These are phyloP conservation scores for Ephestia elutella DNA, from an alignment of 1,140 invertebrate genomes.

Conservation along the genomic window DNA sequence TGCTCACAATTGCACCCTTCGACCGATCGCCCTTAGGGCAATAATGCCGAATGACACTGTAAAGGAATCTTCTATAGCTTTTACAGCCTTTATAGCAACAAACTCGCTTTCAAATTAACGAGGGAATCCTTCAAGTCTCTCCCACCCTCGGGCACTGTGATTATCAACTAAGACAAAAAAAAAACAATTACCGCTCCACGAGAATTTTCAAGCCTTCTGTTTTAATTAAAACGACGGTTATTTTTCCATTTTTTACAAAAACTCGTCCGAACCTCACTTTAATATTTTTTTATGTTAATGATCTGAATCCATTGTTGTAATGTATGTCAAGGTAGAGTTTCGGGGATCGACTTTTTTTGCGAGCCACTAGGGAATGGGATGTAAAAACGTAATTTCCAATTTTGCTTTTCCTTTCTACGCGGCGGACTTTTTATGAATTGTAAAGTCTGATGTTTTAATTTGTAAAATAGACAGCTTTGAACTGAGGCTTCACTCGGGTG, in stretches of 20 bases:
- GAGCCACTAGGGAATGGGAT: too few relatives aligned
- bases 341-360: too few relatives aligned
- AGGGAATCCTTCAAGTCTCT: constrained; percentile 36
- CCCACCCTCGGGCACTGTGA: constrained; percentile 21
- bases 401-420: too few relatives aligned
- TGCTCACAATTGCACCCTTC: constrained; percentile 5
- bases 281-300: constrained; percentile 1
- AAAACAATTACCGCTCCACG: constrained; percentile 39
- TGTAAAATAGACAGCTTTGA: too few relatives aligned
- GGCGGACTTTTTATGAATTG: too few relatives aligned
- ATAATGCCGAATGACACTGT: constrained; percentile 26
- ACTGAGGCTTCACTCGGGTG: too few relatives aligned
- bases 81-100: constrained; percentile 26
- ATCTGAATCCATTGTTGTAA: not conserved
- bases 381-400: too few relatives aligned
- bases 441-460: too few relatives aligned
- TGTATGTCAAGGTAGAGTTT: not conserved
- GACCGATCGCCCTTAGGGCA: constrained; percentile 17
- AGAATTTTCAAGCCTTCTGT: constrained; percentile 40
- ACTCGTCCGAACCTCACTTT: not conserved
- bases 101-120: constrained; percentile 41
- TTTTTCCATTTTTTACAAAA: constrained; percentile 3
- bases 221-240: constrained; percentile 30
- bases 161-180: constrained; percentile 37
- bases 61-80: constrained; percentile 24